phyloP scores from a whole-genome alignment of 2,113 vertebrate species.

The Sceloporus undulatus region DNA sequence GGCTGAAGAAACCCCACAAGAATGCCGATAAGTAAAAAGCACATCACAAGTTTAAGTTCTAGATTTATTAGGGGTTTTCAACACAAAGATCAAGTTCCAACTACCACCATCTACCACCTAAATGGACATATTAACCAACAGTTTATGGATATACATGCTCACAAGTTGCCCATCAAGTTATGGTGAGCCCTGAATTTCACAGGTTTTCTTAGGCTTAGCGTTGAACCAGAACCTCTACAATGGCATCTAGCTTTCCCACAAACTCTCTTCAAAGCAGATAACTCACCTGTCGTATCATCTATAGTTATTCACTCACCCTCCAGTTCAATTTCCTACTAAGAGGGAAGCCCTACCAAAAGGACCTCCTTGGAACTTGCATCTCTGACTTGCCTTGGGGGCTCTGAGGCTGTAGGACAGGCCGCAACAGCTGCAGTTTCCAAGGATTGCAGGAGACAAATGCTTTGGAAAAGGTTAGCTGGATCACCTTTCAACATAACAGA shows the following conservation, averaged over 20 bases:
- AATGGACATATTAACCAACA: constrained; percentile 16
- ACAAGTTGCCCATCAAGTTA: no score
- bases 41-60: not conserved
- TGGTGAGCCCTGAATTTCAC: no score
- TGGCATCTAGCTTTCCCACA: accelerated
- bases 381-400: constrained; percentile 56
- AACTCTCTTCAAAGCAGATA: not conserved
- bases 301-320: not conserved
- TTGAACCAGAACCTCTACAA: accelerated
- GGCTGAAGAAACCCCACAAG: not conserved
- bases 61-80: not conserved
- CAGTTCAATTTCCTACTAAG: not conserved
- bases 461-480: constrained; percentile 76
- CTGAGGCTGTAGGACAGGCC: constrained; percentile 42
- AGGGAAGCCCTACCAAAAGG: constrained; percentile 36
- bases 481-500: constrained; percentile 73
- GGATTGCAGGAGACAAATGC: constrained; percentile 64
- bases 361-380: constrained; percentile 16
- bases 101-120: not conserved
- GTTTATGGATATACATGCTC: not conserved
- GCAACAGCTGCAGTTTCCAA: constrained; percentile 76
- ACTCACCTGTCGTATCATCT: not conserved
- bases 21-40: not conserved
- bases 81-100: not conserved
- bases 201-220: no score